These are phyloP conservation scores for Ptychobarbus kaznakovi DNA, from an alignment of 2,797 vertebrate species.

Conservation along the genomic window DNA sequence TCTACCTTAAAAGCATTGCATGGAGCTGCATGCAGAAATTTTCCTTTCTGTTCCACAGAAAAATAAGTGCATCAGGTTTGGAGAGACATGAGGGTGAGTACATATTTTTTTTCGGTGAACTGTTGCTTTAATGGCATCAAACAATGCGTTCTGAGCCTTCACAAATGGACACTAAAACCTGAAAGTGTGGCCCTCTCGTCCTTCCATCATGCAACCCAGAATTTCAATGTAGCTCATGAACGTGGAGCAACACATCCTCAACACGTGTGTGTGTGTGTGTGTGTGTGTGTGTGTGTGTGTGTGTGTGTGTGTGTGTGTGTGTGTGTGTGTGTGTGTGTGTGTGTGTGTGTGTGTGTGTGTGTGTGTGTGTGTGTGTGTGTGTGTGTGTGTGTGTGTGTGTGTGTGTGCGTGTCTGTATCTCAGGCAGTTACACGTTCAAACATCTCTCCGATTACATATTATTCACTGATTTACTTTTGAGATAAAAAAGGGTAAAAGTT, in stretches of 20 bases:
- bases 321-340: background rate
- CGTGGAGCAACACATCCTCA: background rate
- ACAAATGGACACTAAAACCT: background rate
- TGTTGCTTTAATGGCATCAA: background rate
- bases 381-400: background rate
- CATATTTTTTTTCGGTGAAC: background rate
- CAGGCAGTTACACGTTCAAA: background rate
- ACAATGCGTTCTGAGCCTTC: conserved; percentile 9
- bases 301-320: background rate
- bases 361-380: background rate
- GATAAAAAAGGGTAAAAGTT: background rate
- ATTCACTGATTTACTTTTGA: background rate
- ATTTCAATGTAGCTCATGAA: conserved; percentile 1
- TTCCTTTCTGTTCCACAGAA: background rate
- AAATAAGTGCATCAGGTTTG: conserved; percentile 8
- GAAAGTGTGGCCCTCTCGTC: background rate
- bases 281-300: background rate
- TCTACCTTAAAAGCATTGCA: background rate
- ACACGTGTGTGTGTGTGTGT: background rate
- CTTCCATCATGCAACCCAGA: background rate
- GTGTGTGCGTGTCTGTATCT: background rate
- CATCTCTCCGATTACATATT: background rate
- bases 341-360: background rate
- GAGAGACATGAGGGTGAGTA: background rate
- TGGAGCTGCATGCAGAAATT: background rate